Evolutionary conservation across 1,140 invertebrate genomes (phyloP).

Genomic region (Thalassaphorura encarpata): DNA sequence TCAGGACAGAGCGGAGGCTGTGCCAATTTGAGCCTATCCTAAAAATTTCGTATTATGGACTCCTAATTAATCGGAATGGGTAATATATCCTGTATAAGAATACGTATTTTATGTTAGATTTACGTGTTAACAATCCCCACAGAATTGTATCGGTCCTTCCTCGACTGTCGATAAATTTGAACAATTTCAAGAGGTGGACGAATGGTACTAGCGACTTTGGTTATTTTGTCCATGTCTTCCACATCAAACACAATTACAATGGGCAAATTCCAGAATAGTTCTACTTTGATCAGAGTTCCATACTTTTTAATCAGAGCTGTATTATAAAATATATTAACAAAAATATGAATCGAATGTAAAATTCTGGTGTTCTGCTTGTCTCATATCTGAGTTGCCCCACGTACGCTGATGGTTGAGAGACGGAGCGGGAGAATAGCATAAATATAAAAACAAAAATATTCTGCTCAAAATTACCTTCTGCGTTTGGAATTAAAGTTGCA

Average conservation of each 20-base stretch:
- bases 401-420: too few relatives aligned
- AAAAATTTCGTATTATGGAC: neutral
- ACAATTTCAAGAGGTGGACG: conserved; percentile 73
- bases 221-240: conserved; percentile 64
- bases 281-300: conserved; percentile 65
- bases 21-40: conserved; percentile 50
- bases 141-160: conserved; percentile 65
- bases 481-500: too few relatives aligned
- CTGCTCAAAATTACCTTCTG: too few relatives aligned
- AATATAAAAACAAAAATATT: too few relatives aligned
- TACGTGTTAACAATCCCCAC: conserved; percentile 71
- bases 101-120: conserved; percentile 35
- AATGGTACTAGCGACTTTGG: conserved; percentile 59
- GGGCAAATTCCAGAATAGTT: conserved; percentile 58
- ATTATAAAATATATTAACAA: neutral
- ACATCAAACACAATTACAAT: conserved; percentile 65
- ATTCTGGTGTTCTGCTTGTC: neutral
- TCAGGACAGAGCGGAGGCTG: conserved; percentile 57
- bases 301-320: conserved; percentile 47
- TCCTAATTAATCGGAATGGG: neutral
- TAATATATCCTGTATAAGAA: neutral
- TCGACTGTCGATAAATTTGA: conserved; percentile 58
- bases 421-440: too few relatives aligned
- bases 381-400: too few relatives aligned
- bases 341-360: too few relatives aligned